A percentile compares a stretch with the other conserved stretches of the same genome.
Conservation (phyloP, 2,113 vertebrate genomes). For the Microtus pennsylvanicus region DNA sequence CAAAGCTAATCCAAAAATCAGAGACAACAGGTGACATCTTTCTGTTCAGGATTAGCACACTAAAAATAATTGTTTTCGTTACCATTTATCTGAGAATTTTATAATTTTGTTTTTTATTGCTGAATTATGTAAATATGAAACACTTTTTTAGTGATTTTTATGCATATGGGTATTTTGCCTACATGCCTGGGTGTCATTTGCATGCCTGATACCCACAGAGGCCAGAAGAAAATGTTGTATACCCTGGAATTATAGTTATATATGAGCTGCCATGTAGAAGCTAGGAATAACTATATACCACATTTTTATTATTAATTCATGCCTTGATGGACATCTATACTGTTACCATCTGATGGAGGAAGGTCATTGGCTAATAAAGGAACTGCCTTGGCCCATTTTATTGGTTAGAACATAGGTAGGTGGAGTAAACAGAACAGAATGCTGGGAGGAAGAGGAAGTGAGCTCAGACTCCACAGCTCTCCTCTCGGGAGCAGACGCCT, state of each 20-base stretch:
- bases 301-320: not conserved
- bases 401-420: too few relatives aligned
- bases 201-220: not conserved
- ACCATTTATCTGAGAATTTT: not conserved
- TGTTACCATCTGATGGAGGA: not conserved
- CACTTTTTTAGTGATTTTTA: not conserved
- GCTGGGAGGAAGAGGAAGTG: too few relatives aligned
- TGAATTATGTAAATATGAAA: not conserved
- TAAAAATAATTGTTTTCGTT: not conserved
- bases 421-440: too few relatives aligned
- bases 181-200: not conserved
- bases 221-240: not conserved
- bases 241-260: not conserved
- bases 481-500: too few relatives aligned
- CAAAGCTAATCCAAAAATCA: not conserved
- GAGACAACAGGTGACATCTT: not conserved
- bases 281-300: not conserved
- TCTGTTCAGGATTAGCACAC: not conserved
- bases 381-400: too few relatives aligned
- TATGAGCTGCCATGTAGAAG: not conserved
- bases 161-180: not conserved
- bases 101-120: not conserved
- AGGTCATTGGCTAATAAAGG: too few relatives aligned
- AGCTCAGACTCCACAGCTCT: too few relatives aligned
- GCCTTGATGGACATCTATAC: not conserved